These are phyloP conservation scores for Gerris lacustris DNA, from an alignment of 2,888 invertebrate species.

Conservation along the genomic window DNA sequence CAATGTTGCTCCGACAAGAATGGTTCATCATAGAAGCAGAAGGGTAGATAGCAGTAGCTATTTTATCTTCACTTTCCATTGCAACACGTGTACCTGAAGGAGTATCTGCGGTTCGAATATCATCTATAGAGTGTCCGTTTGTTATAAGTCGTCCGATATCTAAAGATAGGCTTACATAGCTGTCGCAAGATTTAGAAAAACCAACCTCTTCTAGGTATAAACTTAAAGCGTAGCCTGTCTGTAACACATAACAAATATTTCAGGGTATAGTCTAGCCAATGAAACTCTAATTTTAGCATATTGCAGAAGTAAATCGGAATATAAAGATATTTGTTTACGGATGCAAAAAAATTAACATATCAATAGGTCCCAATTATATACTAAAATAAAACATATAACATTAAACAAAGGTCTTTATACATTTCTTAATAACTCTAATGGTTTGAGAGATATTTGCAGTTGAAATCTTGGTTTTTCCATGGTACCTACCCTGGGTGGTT, in stretches of 20 bases:
- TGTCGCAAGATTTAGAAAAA: not conserved
- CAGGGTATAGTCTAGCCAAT: too few species aligned
- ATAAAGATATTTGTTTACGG: too few species aligned
- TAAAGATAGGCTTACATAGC: constrained; percentile 43
- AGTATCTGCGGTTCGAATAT: constrained; percentile 32
- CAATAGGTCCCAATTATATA: too few species aligned
- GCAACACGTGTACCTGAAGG: constrained; percentile 23
- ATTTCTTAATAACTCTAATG: too few species aligned
- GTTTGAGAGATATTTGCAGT: too few species aligned
- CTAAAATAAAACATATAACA: too few species aligned
- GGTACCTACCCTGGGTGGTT: too few species aligned
- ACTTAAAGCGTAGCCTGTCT: not conserved
- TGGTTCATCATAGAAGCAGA: constrained; percentile 86
- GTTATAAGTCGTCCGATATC: constrained; percentile 68
- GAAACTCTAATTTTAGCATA: too few species aligned
- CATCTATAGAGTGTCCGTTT: constrained; percentile 59
- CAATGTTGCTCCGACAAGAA: constrained; percentile 73
- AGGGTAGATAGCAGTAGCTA: constrained; percentile 74
- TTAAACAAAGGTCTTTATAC: too few species aligned
- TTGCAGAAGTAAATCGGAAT: too few species aligned
- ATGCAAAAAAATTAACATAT: too few species aligned
- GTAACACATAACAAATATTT: not conserved
- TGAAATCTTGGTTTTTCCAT: too few species aligned
- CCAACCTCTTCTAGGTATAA: not conserved
- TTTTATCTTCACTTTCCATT: constrained; percentile 38